phyloP scores from a whole-genome alignment of 2,113 vertebrate species.

The Odobenus rosmarus region DNA sequence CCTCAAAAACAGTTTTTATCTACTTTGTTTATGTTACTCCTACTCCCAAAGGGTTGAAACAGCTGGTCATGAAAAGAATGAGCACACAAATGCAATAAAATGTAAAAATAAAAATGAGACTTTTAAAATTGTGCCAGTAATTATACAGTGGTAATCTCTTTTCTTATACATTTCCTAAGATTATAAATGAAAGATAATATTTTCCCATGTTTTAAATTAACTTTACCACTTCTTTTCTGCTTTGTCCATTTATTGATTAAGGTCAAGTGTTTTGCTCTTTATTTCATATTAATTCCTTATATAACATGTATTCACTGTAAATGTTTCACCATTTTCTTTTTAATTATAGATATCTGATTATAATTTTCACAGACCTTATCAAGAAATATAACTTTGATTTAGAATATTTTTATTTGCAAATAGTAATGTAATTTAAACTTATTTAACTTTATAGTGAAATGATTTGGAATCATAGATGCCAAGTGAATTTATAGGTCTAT shows the following conservation, averaged over 20 bases:
- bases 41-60: background rate
- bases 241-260: background rate
- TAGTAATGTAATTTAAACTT: background rate
- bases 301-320: background rate
- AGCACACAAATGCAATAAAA: background rate
- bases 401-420: constrained; percentile 27
- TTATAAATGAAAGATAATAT: background rate
- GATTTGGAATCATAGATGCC: constrained; percentile 37
- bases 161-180: background rate
- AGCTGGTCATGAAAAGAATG: background rate
- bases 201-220: constrained; percentile 36
- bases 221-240: background rate
- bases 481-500: background rate
- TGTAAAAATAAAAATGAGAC: background rate
- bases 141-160: background rate
- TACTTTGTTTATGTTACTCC: background rate
- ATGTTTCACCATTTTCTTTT: background rate
- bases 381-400: background rate
- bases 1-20: constrained; percentile 37
- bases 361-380: constrained; percentile 4
- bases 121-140: background rate
- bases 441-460: constrained; percentile 30
- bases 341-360: background rate
- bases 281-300: constrained; percentile 27
- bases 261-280: background rate